phyloP scores from a whole-genome alignment of 2,113 vertebrate species.

The Lasiurus cinereus region DNA sequence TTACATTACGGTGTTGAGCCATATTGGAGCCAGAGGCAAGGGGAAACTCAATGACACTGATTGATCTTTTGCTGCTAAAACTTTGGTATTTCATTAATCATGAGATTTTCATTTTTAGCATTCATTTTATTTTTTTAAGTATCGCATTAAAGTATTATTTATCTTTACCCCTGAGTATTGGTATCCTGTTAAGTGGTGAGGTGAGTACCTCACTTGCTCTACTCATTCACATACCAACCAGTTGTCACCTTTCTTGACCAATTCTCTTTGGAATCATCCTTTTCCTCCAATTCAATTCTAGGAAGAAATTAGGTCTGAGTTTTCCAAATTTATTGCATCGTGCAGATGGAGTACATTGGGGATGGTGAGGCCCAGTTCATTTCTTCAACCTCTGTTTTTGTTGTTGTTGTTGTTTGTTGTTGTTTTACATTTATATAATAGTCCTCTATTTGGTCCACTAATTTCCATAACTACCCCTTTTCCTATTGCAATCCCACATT shows the following conservation, averaged over 20 bases:
- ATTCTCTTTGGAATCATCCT: background rate
- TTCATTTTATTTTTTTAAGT: background rate
- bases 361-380: background rate
- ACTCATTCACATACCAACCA: background rate
- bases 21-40: background rate
- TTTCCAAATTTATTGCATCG: conserved; percentile 7
- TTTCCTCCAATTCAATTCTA: background rate
- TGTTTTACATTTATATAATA: background rate
- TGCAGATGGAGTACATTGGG: background rate
- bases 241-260: background rate
- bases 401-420: too few species aligned
- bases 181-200: background rate
- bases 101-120: background rate
- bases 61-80: background rate
- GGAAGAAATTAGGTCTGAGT: background rate
- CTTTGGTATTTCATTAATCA: conserved; percentile 4
- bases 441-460: background rate
- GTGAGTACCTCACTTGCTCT: too few species aligned
- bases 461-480: background rate
- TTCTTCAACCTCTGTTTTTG: background rate
- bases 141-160: background rate
- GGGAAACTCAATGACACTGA: background rate
- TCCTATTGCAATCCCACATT: background rate
- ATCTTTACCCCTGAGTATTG: background rate
- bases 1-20: background rate